Evolutionary conservation across 2,797 vertebrate genomes (phyloP), one percentile per base, ranked within the genome.

Genomic region (Enteromius viviparus): DNA sequence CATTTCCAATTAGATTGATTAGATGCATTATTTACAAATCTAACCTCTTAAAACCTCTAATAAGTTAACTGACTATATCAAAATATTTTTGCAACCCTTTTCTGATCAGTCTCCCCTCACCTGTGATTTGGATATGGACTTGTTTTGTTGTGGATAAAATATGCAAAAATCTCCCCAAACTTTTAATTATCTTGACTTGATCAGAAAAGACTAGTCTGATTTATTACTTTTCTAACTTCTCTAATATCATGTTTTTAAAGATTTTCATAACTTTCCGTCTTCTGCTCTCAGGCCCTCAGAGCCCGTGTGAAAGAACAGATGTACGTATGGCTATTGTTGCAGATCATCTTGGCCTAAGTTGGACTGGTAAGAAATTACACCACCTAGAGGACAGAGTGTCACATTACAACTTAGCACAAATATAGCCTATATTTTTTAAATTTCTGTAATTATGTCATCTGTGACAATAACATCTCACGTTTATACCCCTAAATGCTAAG

Each of bases 261-360:
- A 26, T 76, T 32, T 85, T 70, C 66, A 21, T 69, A 32, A 34
- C 83, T 83, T 78, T 69, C 21, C 4, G 6, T 85, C 45, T 83
- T 86, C 23, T 70, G 49, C 95, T 94, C 92, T 89, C 94, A 99
- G 98, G 98, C 95, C 98, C 98, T 89, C 97, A 99, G 94, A 99
- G 97, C 94, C 98, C 98, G 89, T 99, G 98, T 91, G 98, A 99
- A 92, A 96, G 98, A 89, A 99, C 98, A 90, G 97, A 99, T 93
- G 96, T 99, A 93, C 96, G 98, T 88, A 99, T 98, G 97, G 98
- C 98, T 79, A 99, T 99, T 92, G 98, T 99, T 89, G 98, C 98
- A 0, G 98, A 99, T 93, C 98, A 99, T 90, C 95, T 99, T 84
- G 98, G 98, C 93, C 96, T 99, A 93, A 99, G 98, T 92, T 99